These are phyloP conservation scores for Myotis yumanensis DNA, from an alignment of 2,113 vertebrate species.

Conservation along the genomic window DNA sequence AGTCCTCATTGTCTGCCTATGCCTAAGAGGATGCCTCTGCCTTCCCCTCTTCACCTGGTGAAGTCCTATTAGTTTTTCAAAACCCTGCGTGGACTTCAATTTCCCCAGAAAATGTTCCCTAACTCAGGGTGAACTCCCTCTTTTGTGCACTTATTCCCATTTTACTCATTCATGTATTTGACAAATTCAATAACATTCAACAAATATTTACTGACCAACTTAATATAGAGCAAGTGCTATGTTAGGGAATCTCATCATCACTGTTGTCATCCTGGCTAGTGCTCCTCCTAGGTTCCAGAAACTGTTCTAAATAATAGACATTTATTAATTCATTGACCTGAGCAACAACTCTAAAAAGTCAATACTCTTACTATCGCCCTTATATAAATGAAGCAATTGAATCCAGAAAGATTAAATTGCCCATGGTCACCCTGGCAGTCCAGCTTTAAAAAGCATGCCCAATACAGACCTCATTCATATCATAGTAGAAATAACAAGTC, in stretches of 20 bases:
- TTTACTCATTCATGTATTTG: neutral
- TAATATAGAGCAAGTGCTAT: neutral
- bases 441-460: neutral
- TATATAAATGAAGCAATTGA: neutral
- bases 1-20: neutral
- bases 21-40: neutral
- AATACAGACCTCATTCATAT: neutral
- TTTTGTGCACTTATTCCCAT: neutral
- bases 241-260: neutral
- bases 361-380: neutral
- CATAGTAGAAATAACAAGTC: neutral
- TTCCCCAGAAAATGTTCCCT: neutral
- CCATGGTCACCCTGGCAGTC: neutral
- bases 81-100: neutral
- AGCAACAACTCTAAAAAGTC: neutral
- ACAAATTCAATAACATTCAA: conserved; percentile 5
- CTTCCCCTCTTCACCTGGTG: neutral
- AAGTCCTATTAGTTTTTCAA: conserved; percentile 34
- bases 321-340: neutral
- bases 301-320: neutral
- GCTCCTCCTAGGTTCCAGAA: neutral
- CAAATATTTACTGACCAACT: neutral
- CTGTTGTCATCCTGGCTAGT: neutral
- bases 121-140: neutral
- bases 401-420: neutral